Evolutionary conservation across 2,797 vertebrate genomes (phyloP).

Genomic region (Brachyrhaphis roseni): DNA sequence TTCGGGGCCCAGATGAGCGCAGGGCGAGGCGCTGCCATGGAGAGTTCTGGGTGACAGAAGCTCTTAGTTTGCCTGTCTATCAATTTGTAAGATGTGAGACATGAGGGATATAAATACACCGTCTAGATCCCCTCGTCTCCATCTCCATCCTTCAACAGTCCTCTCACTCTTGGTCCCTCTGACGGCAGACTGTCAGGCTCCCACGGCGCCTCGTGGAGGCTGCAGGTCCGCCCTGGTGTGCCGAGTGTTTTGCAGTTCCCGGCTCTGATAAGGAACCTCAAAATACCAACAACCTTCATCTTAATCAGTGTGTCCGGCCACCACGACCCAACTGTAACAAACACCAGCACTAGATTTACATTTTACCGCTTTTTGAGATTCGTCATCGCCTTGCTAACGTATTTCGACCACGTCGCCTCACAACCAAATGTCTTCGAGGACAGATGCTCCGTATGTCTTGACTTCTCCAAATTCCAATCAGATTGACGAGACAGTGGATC

Average conservation of each 20-base stretch:
- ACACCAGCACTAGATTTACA: neutral
- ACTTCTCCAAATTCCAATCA: neutral
- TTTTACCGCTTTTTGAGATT: too few species aligned
- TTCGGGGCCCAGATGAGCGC: conserved; percentile 26
- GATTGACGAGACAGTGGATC: neutral
- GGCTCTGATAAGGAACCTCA: conserved; percentile 63
- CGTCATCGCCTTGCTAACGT: too few species aligned
- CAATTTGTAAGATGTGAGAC: conserved; percentile 77
- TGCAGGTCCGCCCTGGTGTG: conserved; percentile 35
- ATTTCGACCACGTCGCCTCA: neutral
- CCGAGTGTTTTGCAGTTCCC: conserved; percentile 31
- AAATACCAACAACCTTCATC: conserved; percentile 56
- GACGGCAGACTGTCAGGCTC: conserved; percentile 45
- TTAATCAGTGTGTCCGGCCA: conserved; percentile 34
- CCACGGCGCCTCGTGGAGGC: conserved; percentile 31
- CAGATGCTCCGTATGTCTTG: neutral
- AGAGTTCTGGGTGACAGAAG: conserved; percentile 73
- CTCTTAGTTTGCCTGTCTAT: conserved; percentile 75
- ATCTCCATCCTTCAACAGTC: conserved; percentile 69
- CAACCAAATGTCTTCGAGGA: neutral
- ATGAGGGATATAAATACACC: conserved; percentile 79
- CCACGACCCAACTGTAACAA: neutral
- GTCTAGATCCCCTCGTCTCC: conserved; percentile 72
- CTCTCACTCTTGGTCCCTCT: conserved; percentile 47
- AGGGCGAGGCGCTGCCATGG: conserved; percentile 58